Evolutionary conservation across 30 jellyfish, hydroid and myxozoan genomes (phyloP), one percentile per base, ranked within the genome.

Genomic region (Aurelia sp.): DNA sequence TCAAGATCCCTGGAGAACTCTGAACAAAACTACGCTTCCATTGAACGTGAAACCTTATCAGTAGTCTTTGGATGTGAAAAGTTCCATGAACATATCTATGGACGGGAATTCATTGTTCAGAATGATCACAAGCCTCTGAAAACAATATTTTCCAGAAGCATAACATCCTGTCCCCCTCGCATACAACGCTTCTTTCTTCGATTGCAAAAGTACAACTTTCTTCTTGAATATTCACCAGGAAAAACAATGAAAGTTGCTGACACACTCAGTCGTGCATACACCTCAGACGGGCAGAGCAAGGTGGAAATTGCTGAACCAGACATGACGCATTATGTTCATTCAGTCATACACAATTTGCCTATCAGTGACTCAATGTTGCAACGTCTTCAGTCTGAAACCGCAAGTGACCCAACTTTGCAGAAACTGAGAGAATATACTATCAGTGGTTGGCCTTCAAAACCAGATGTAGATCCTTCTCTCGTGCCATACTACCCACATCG

Each of bases 191-290:
- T 75, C 61, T 60, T 75, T 75, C 86, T 75, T 60, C 86, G 61
- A 4, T 60, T 75, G 74, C 91, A 81, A 68, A 79, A 68, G 47
- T 81, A 62, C 75, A 50, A 65, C 60, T 81, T 68, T 76, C 66
- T 53, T 18, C 85, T 81, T 48, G 75, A 60, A 47, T 75, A 75
- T 75, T 75, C 78, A 9, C 86, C 86, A 44, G 86, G 86, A 27
- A 75, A 75, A 57, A 75, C 86, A 57, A 75, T 75, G 86, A 60
- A 57, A 22, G 74, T 55, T 22, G 74, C 86, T 75, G 86, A 75
- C 62, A 60, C 86, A 16, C 86, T 78, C 70, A 78, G 85, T 33
- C 89, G 27, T 62, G 89, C 89, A 78, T 51, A 75, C 58, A 75
- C 59, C 30, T 64, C 88, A 81, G 23, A 51, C 1, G 20, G 65